Conservation (phyloP, 2,888 invertebrate species). For the Meloe dianella region DNA sequence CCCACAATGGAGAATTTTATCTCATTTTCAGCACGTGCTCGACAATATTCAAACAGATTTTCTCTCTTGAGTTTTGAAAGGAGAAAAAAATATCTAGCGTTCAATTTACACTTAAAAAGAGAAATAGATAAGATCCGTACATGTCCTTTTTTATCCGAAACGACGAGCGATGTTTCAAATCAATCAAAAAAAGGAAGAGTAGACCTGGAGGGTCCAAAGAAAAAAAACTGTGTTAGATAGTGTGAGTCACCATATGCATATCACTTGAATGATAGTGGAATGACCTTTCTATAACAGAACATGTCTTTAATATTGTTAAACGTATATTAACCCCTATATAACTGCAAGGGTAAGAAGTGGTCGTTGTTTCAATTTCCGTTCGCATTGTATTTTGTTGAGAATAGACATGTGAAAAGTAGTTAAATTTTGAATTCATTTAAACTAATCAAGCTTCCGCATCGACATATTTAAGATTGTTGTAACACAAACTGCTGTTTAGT, state of each 20-base stretch:
- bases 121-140: conserved; percentile 44
- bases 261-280: conserved; percentile 21
- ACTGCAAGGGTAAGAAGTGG: too few relatives aligned
- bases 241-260: conserved; percentile 31
- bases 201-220: conserved; percentile 35
- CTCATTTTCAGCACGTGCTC: conserved; percentile 36
- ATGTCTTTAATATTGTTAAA: too few relatives aligned
- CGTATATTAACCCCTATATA: too few relatives aligned
- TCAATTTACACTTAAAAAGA: conserved; percentile 54
- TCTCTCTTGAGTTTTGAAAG: conserved; percentile 34
- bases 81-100: conserved; percentile 52
- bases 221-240: conserved; percentile 21
- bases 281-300: background rate
- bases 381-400: background rate
- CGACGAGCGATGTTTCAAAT: conserved; percentile 45
- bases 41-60: conserved; percentile 38
- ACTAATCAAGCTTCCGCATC: background rate
- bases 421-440: conserved; percentile 19
- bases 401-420: conserved; percentile 36
- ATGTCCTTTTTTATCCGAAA: conserved; percentile 44
- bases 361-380: too few relatives aligned
- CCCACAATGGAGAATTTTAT: conserved; percentile 26
- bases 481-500: background rate
- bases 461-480: background rate
- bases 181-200: conserved; percentile 46